These are phyloP conservation scores for Euborellia annulipes DNA, from an alignment of 1,140 invertebrate species.

Conservation along the genomic window DNA sequence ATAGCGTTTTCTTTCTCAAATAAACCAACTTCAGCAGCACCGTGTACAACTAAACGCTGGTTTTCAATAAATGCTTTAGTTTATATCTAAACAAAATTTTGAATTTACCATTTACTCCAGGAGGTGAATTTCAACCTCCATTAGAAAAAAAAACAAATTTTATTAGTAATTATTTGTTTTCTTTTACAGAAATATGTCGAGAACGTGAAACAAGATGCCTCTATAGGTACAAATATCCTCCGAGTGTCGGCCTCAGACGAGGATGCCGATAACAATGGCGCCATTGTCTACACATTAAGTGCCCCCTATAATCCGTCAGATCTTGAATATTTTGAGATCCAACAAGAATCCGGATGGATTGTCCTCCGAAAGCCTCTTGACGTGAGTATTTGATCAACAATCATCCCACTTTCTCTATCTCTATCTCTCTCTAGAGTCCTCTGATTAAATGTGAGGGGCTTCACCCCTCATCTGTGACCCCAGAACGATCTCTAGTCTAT, in stretches of 20 bases:
- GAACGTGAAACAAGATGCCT: conserved; percentile 92
- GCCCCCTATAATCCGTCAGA: conserved; percentile 70
- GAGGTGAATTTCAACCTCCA: too few species aligned
- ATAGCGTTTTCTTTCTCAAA: too few species aligned
- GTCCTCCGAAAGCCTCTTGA: conserved; percentile 83
- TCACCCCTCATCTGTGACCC: too few species aligned
- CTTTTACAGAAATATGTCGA: conserved; percentile 79
- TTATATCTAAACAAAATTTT: too few species aligned
- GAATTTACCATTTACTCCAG: too few species aligned
- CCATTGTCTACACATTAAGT: conserved; percentile 80
- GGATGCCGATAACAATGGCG: conserved; percentile 89
- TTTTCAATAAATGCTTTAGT: too few species aligned
- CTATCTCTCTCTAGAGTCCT: neutral
- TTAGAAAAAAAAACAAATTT: too few species aligned
- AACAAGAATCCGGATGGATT: conserved; percentile 92
- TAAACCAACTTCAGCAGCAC: too few species aligned
- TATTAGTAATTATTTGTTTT: conserved; percentile 8
- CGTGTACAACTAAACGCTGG: too few species aligned
- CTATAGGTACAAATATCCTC: conserved; percentile 84
- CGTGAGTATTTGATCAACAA: conserved; percentile 52
- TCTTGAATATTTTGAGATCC: conserved; percentile 88
- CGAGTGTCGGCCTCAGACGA: conserved; percentile 88
- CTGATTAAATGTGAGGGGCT: too few species aligned
- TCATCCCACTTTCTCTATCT: neutral
- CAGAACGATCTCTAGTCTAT: too few species aligned